Evolutionary conservation across 2,888 invertebrate species (phyloP), one percentile per base, ranked within the genome.

Genomic region (Lysandra coridon): DNA sequence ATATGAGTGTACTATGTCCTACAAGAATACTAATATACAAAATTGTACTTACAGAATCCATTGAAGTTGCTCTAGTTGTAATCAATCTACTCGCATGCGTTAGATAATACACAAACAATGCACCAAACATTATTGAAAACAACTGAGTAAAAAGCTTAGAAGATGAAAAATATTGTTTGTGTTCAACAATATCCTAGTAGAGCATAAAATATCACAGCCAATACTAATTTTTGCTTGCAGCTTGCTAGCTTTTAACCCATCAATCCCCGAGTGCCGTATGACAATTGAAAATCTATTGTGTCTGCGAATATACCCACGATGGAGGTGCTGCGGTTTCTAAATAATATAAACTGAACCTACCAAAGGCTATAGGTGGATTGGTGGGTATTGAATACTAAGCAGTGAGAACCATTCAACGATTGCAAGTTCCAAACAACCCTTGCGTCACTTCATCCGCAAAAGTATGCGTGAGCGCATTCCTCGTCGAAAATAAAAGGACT

Each of bases 1-100:
- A 17, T 23, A 30, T 57, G 49, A 44, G 23, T 75, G 75, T 75
- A 75, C 75, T 23, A 75, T 30, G 33, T 14, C 33, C 69, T 69
- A 33, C 69, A 69, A 69, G 69, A 14, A 69, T 69, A 33, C 69
- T 33, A 37, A 17, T 17, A 57, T 14, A 57, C 12, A 57, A 57
- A 17, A 57, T 57, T 57, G 53, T 14, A 4, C 14, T 53, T 4
- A 17, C 57, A 17, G 57, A 17, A 69, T 69, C 17, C 33, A 69
- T 33, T 37, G 49, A 49, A 49, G 14, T 69, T 14, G 1, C 2
- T 69, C 33, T 37, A 5, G 14, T 12, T 14, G 33, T 33, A 37
- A 33, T 33, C 69, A 1, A 33, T 37, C 33, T 12, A 69, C 3
- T 14, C 1, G 14, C 33, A 69, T 33, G 7, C 23, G 10, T 62